A percentile compares a stretch with the other conserved stretches of the same genome.
phyloP scores from a whole-genome alignment of 2,113 vertebrate genomes.

The Seriola quinqueradiata region DNA sequence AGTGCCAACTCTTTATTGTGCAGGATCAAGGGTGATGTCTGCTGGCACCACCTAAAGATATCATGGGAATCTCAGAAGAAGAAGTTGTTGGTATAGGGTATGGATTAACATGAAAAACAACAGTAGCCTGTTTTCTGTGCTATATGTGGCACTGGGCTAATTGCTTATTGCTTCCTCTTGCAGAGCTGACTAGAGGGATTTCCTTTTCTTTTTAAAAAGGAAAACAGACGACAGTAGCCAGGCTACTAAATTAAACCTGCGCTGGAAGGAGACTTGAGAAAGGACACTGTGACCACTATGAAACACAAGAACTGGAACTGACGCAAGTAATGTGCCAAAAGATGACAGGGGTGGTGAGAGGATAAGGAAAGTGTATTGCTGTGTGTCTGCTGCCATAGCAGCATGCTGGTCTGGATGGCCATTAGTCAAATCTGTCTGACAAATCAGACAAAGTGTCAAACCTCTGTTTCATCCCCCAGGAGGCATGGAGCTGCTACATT shows the following conservation, averaged over 20 bases:
- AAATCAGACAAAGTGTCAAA: conserved; percentile 35
- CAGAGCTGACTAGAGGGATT: conserved; percentile 11
- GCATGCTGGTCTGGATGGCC: conserved; percentile 14
- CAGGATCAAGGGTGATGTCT: conserved; percentile 33
- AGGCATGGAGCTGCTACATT: background rate
- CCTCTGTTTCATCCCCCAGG: background rate
- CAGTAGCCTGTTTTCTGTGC: background rate
- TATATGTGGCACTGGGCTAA: conserved; percentile 41
- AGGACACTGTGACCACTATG: background rate
- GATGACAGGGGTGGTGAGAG: background rate
- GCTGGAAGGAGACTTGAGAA: background rate
- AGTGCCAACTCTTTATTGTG: conserved; percentile 10
- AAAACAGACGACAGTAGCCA: conserved; percentile 7
- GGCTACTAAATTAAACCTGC: background rate
- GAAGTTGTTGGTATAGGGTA: background rate
- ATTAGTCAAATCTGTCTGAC: conserved; percentile 18
- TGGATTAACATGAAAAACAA: conserved; percentile 18
- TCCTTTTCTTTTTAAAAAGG: background rate
- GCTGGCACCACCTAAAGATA: conserved; percentile 12
- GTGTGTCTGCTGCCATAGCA: background rate
- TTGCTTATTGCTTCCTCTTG: conserved; percentile 7
- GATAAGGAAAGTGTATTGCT: background rate
- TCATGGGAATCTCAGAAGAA: conserved; percentile 12
- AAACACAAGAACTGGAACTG: background rate
- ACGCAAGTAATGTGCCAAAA: background rate